These are phyloP conservation scores for Idaea dimidiata DNA, from an alignment of 2,888 invertebrate species.

Conservation along the genomic window DNA sequence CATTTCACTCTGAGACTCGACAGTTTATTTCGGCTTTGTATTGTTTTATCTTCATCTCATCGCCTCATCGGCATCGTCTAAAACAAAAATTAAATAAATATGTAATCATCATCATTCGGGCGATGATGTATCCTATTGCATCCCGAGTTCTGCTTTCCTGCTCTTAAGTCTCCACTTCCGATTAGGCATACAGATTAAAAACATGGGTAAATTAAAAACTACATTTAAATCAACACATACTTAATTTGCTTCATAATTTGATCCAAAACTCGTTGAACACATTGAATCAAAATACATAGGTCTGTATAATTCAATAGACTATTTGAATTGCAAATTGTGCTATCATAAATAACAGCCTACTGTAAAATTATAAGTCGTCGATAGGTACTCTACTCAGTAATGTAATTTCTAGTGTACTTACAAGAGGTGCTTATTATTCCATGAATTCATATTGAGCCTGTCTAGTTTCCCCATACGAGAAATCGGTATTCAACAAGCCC, in stretches of 20 bases:
- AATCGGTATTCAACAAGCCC: conserved; percentile 39
- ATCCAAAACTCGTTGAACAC: no score
- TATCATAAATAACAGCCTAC: not conserved
- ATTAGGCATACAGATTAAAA: no score
- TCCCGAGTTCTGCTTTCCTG: no score
- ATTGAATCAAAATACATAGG: no score
- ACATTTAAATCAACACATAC: no score
- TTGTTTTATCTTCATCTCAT: not conserved
- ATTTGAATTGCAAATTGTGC: not conserved
- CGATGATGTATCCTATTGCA: no score
- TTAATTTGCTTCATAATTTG: no score
- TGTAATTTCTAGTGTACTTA: conserved; percentile 8
- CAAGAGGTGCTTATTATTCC: conserved; percentile 4
- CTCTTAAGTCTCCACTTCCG: no score
- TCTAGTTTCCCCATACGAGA: conserved; percentile 33
- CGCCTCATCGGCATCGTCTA: not conserved
- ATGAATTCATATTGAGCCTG: conserved; percentile 6
- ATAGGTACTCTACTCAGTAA: not conserved
- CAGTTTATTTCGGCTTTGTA: not conserved
- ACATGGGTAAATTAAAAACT: no score
- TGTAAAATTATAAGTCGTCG: not conserved
- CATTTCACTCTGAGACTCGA: not conserved
- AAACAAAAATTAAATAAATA: not conserved
- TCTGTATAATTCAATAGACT: not conserved
- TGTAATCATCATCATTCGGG: no score